A percentile compares a stretch with the other conserved stretches of the same genome.
Conservation (phyloP, 2,797 vertebrate genomes). For the Diplodus sargus region DNA sequence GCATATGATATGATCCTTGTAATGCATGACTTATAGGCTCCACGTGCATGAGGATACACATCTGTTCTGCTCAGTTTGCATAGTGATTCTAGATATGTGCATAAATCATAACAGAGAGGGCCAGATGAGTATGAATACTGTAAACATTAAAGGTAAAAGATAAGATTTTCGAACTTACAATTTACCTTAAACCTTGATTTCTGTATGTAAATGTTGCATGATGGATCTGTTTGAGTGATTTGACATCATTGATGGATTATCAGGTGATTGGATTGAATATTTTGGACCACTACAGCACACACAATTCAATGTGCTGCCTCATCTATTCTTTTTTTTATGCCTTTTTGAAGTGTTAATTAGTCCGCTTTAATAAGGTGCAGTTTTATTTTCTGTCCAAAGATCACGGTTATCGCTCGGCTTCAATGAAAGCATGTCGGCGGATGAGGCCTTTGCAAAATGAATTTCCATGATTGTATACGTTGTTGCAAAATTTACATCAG, state of each 20-base stretch:
- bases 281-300: conserved; percentile 1
- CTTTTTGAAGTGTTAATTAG: neutral
- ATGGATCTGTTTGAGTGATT: conserved; percentile 9
- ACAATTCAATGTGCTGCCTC: neutral
- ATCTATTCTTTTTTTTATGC: neutral
- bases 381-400: neutral
- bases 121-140: neutral
- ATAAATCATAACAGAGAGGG: neutral
- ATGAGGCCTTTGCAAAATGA: neutral
- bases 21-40: conserved; percentile 46
- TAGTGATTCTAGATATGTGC: conserved; percentile 11
- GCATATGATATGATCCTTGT: conserved; percentile 48
- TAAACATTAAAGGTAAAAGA: conserved; percentile 26
- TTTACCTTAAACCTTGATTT: conserved; percentile 16
- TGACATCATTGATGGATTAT: conserved; percentile 8
- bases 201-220: conserved; percentile 28
- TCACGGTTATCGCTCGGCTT: neutral
- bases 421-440: neutral
- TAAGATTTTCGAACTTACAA: conserved; percentile 3
- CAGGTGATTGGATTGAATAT: neutral
- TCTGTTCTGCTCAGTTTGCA: conserved; percentile 38
- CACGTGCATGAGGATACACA: conserved; percentile 26
- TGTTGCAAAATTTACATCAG: neutral
- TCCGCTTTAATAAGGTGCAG: neutral
- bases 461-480: neutral